Conservation (phyloP, 2,888 invertebrate genomes). For the Erebia ligea region DNA sequence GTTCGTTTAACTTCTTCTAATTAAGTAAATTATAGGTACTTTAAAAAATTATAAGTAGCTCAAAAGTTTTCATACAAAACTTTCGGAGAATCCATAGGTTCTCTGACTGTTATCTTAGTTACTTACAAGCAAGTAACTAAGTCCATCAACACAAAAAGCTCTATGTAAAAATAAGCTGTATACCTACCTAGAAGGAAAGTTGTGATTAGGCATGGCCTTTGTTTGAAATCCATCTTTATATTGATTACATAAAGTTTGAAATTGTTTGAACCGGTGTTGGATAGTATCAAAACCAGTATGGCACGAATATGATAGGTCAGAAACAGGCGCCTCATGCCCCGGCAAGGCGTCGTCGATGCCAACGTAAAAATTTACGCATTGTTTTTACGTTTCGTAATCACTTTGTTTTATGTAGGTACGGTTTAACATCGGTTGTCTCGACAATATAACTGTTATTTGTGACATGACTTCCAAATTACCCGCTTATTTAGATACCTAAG, state of each 20-base stretch:
- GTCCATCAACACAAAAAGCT: not conserved
- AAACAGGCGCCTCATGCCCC: constrained; percentile 52
- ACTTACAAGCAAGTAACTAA: not conserved
- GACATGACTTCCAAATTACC: constrained; percentile 24
- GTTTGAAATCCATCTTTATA: not conserved
- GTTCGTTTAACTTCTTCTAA: too few relatives aligned
- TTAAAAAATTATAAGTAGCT: too few relatives aligned
- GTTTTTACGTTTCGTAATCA: constrained; percentile 31
- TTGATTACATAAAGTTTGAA: constrained; percentile 40
- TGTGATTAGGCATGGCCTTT: not conserved
- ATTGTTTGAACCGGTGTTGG: constrained; percentile 44
- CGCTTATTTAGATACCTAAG: constrained; percentile 13
- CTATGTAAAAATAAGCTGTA: not conserved
- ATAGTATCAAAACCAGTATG: constrained; percentile 69
- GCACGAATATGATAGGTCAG: constrained; percentile 75
- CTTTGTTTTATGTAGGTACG: constrained; percentile 16
- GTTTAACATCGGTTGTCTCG: constrained; percentile 2
- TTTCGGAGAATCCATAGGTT: too few relatives aligned
- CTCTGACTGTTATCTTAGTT: not conserved
- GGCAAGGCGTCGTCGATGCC: constrained; percentile 20
- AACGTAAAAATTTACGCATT: constrained; percentile 26
- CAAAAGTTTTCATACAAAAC: too few relatives aligned
- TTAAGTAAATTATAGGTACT: too few relatives aligned
- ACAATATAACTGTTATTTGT: constrained; percentile 8
- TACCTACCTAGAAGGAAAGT: not conserved